Conservation (phyloP, 2,888 invertebrate species). For the Acanthacorydalis orientalis region DNA sequence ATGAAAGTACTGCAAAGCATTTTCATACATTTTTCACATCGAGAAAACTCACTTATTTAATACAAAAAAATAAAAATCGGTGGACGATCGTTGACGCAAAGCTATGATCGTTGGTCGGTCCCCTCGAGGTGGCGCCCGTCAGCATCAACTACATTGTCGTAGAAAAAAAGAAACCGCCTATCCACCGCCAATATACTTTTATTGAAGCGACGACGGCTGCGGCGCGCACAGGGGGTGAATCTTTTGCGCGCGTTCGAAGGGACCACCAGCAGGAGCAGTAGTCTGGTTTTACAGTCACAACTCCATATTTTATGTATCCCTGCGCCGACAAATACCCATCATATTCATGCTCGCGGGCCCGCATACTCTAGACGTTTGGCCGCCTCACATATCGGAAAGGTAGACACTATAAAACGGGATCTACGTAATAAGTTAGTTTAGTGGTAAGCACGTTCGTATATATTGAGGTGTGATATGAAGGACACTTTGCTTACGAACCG, state of each 20-base stretch:
- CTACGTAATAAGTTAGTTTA: not conserved
- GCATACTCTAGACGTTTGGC: not conserved
- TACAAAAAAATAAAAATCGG: no score
- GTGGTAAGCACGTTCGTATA: not conserved
- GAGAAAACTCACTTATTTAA: no score
- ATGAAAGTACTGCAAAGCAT: no score
- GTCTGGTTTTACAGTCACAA: constrained; percentile 19
- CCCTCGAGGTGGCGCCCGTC: not conserved
- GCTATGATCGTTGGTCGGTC: constrained; percentile 14
- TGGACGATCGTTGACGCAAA: constrained; percentile 8
- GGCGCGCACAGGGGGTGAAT: constrained; percentile 14
- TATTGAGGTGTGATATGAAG: not conserved
- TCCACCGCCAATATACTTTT: constrained; percentile 13
- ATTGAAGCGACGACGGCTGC: constrained; percentile 12
- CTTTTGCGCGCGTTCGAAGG: not conserved
- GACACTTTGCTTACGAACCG: not conserved
- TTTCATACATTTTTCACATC: no score
- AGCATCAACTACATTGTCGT: constrained; percentile 3
- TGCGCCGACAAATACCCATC: not conserved
- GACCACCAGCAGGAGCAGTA: not conserved
- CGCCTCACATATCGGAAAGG: not conserved
- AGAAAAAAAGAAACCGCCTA: not conserved
- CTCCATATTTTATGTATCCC: constrained; percentile 21
- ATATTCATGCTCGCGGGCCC: not conserved
- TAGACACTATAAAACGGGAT: not conserved